Base-by-base conservation (phyloP, 2,113 vertebrate species). In the Cricetomys ansorgei region DNA sequence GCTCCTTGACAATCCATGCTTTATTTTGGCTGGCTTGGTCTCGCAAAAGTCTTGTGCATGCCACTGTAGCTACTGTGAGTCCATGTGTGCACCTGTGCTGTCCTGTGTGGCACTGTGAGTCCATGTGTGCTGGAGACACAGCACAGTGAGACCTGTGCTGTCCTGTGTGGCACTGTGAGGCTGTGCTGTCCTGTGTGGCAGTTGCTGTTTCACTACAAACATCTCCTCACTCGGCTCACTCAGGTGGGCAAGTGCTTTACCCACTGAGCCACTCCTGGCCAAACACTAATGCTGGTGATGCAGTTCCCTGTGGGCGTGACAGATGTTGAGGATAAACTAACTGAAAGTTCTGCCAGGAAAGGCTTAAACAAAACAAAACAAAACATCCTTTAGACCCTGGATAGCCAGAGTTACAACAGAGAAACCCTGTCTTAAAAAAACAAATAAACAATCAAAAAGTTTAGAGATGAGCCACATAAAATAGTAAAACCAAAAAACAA, bases 391-490 rank as follows among this genome's bases (percentile, higher is more conserved):
- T n/a, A n/a, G n/a, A n/a, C n/a, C n/a, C n/a, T n/a, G n/a, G n/a
- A n/a, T n/a, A n/a, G n/a, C n/a, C n/a, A n/a, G n/a, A n/a, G n/a
- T n/a, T n/a, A n/a, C n/a, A n/a, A n/a, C n/a, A n/a, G n/a, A n/a
- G n/a, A n/a, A n/a, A n/a, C n/a, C n/a, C n/a, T n/a, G n/a, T n/a
- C n/a, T n/a, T n/a, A n/a, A n/a, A n/a, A n/a, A n/a, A n/a, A n/a
- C n/a, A n/a, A n/a, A n/a, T n/a, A n/a, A n/a, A n/a, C n/a, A n/a
- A n/a, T n/a, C n/a, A n/a, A n/a, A n/a, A n/a, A n/a, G n/a, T 92
- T 91, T 72, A 89, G 55, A 29, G 76, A 89, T 75, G 21, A 92
- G 45, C 11, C 70, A 79, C 27, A 59, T 57, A 43, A 92, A 94
- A 72, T 27, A 95, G n/a, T 77, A 83, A 83, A 25, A 45, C 25